These are phyloP conservation scores for Brenthis daphne DNA, from an alignment of 2,888 invertebrate genomes.

Conservation along the genomic window DNA sequence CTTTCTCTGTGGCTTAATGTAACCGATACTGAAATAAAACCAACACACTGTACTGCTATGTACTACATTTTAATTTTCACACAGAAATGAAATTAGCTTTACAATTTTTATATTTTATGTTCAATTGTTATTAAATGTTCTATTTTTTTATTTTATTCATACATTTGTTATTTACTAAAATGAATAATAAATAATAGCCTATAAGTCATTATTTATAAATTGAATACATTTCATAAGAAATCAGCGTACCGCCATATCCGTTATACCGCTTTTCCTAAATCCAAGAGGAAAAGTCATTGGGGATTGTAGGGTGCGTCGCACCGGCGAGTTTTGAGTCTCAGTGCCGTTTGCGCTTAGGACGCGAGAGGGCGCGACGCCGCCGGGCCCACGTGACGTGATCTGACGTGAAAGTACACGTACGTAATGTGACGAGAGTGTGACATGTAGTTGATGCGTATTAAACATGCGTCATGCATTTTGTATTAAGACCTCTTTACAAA, in stretches of 20 bases:
- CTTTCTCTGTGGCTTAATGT: no score
- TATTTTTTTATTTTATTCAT: no score
- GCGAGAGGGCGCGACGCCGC: constrained; percentile 76
- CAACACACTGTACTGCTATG: no score
- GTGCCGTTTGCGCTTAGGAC: constrained; percentile 73
- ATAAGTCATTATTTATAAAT: no score
- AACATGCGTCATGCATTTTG: constrained; percentile 78
- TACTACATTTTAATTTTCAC: no score
- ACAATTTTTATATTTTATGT: no score
- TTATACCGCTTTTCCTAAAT: constrained; percentile 58
- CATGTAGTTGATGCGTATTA: constrained; percentile 44
- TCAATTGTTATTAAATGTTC: no score
- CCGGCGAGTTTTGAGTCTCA: constrained; percentile 73
- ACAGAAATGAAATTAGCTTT: no score
- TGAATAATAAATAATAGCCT: no score
- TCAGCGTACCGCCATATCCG: constrained; percentile 51
- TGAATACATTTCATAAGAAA: no score
- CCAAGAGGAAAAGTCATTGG: constrained; percentile 74
- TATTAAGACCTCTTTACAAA: constrained; percentile 65
- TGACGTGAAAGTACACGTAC: constrained; percentile 14
- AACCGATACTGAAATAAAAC: no score
- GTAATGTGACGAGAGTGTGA: constrained; percentile 27
- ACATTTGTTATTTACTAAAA: no score
- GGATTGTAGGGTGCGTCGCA: constrained; percentile 79
- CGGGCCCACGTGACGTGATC: constrained; percentile 55